Conservation (phyloP, 2,797 vertebrate genomes). For the Thunnus albacares region DNA sequence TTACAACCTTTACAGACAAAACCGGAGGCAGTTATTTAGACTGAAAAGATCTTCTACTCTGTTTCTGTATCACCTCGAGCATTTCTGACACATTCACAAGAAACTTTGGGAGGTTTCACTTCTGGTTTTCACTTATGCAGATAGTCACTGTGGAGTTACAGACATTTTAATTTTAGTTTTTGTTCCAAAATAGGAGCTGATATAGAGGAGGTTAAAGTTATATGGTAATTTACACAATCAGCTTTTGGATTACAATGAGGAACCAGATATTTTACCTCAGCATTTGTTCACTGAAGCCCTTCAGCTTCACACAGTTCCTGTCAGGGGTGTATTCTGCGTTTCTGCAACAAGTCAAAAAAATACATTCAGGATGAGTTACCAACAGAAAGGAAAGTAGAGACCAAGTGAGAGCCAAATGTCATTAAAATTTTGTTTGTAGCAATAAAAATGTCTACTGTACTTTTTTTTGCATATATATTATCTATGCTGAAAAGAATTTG, state of each 20-base stretch:
- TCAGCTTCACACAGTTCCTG: constrained; percentile 77
- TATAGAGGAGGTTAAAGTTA: neutral
- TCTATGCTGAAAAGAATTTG: neutral
- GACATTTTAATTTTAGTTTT: too few relatives aligned
- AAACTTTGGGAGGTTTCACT: too few relatives aligned
- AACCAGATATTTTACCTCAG: constrained; percentile 84
- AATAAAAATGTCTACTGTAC: neutral
- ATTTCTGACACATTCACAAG: too few relatives aligned
- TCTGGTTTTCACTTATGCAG: too few relatives aligned
- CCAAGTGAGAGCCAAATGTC: neutral
- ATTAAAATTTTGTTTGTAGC: neutral
- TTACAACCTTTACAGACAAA: too few relatives aligned
- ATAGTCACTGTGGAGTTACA: too few relatives aligned
- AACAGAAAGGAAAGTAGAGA: neutral
- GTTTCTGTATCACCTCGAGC: too few relatives aligned
- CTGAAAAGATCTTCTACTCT: too few relatives aligned
- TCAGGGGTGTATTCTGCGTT: rapidly evolving
- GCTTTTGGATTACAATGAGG: neutral
- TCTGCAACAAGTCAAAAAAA: neutral
- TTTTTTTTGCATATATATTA: neutral
- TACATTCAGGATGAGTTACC: neutral
- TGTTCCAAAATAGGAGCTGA: too few relatives aligned
- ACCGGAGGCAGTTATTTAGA: too few relatives aligned
- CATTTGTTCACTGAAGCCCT: constrained; percentile 89
- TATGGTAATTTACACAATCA: neutral